Evolutionary conservation across 2,888 invertebrate species (phyloP), one percentile per base, ranked within the genome.

Genomic region (Cenopis cana): DNA sequence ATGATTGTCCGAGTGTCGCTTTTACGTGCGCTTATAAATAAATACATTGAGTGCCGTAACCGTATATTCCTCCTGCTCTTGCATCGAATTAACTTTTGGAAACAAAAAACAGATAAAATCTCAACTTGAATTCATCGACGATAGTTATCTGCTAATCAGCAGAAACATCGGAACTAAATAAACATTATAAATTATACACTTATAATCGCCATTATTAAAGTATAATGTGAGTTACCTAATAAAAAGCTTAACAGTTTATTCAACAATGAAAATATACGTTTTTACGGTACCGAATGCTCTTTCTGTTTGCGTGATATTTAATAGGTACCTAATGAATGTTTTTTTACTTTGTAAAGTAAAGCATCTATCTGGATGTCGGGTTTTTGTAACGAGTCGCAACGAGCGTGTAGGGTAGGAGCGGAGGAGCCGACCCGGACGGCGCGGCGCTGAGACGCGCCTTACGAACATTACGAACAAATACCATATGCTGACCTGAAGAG

Each of bases 291-390:
- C 18, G 62, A 56, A 69, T 49, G 62, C 50, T n/a, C n/a, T 62
- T 64, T 56, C 62, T 29, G 69, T 50, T 61, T 69, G 69, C 62
- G 62, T 69, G 69, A 33, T 24, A 36, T 38, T 36, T 52, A 52
- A n/a, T n/a, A n/a, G n/a, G n/a, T n/a, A n/a, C n/a, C n/a, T 49
- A 69, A 49, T 50, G 12, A 29, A 46, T 61, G 68, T 61, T 49
- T 49, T 49, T 49, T 68, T 60, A 60, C 41, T 54, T 68, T 62
- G 69, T 69, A 57, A 12, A 56, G 49, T 55, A 64, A 38, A 36
- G 36, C 49, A 50, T 56, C 56, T 38, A 50, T 56, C 56, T 38
- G 50, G 33, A 38, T 50, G 41, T 61, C 52, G 49, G 33, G 62
- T 62, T 62, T 69, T 69, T 69, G 61, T 56, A 50, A 0, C 20